Conservation (phyloP, 1,140 invertebrate species). For the Bombus impatiens region DNA sequence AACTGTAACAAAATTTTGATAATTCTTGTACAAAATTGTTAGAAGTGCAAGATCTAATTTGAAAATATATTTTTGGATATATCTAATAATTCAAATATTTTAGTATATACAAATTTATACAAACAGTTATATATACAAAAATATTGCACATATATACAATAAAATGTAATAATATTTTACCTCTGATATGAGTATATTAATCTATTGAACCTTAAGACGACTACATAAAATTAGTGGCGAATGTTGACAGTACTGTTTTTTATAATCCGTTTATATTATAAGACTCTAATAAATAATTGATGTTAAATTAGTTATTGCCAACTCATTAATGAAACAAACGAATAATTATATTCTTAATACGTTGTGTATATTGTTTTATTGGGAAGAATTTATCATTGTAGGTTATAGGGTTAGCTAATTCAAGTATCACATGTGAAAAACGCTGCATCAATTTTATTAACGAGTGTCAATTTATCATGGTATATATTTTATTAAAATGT, state of each 20-base stretch:
- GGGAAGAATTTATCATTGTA: background rate
- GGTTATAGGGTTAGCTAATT: background rate
- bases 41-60: background rate
- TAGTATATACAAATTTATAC: background rate
- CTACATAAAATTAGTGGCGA: background rate
- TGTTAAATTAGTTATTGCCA: background rate
- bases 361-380: background rate
- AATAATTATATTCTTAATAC: too few relatives aligned
- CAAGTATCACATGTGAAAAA: background rate
- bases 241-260: background rate
- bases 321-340: background rate
- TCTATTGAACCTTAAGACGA: background rate
- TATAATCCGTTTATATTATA: background rate
- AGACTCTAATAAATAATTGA: background rate
- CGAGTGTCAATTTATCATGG: background rate
- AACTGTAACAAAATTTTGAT: slow-evolving; percentile 2
- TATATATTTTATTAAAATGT: background rate
- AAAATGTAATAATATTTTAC: background rate
- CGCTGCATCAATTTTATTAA: background rate
- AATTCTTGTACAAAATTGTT: slow-evolving; percentile 17
- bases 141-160: background rate
- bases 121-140: too few relatives aligned
- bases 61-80: slow-evolving; percentile 33
- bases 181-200: background rate
- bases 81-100: background rate